A percentile compares a stretch with the other conserved stretches of the same genome.
Conservation (phyloP, 1,140 invertebrate genomes). For the Eufriesea mexicana region DNA sequence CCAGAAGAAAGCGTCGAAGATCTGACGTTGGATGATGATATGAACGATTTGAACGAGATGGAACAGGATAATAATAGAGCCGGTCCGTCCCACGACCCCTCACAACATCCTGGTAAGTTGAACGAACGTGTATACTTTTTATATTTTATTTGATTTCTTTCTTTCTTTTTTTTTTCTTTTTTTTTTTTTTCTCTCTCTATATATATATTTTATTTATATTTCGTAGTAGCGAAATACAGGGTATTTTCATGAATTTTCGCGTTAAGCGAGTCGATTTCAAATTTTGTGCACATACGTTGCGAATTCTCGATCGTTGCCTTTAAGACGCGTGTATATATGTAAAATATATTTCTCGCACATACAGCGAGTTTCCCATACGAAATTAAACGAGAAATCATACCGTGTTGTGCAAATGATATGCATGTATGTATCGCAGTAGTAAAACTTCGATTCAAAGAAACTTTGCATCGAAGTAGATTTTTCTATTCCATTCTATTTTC, state of each 20-base stretch:
- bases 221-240: conserved; percentile 60
- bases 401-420: neutral
- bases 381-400: conserved; percentile 32
- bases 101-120: conserved; percentile 82
- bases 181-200: neutral
- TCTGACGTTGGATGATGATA: conserved; percentile 90
- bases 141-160: conserved; percentile 38
- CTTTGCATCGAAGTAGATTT: conserved; percentile 64
- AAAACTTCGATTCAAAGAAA: conserved; percentile 64
- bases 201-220: conserved; percentile 1
- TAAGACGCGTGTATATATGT: neutral
- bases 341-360: neutral
- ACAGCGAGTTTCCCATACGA: neutral
- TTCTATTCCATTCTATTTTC: conserved; percentile 22
- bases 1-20: conserved; percentile 91
- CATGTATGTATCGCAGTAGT: conserved; percentile 19
- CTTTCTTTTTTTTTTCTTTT: conserved; percentile 19
- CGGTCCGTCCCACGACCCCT: conserved; percentile 81
- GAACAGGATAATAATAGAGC: conserved; percentile 83
- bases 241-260: conserved; percentile 40
- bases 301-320: neutral
- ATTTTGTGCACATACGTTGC: neutral
- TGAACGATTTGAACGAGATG: conserved; percentile 85
- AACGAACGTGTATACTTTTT: conserved; percentile 14
- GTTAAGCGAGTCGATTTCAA: conserved; percentile 20